Percentiles rank a stretch among this genome's conserved stretches.
phyloP scores from a whole-genome alignment of 2,797 vertebrate species.

The Rhynchotus rufescens region DNA sequence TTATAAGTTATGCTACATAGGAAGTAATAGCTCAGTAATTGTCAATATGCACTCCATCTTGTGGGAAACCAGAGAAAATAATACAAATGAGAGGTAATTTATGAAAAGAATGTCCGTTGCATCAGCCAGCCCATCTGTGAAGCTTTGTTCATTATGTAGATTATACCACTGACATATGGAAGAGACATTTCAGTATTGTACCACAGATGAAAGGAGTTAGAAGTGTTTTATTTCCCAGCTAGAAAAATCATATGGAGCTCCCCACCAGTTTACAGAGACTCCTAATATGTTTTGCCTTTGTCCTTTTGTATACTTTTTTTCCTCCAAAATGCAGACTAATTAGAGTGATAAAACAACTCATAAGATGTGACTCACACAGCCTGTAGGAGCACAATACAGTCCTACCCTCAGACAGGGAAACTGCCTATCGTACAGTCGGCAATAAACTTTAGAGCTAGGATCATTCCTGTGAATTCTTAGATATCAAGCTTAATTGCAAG shows the following conservation, averaged over 20 bases:
- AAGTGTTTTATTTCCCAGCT: constrained; percentile 1
- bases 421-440: constrained; percentile 31
- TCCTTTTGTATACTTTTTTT: not conserved
- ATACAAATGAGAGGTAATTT: constrained; percentile 1
- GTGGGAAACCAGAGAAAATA: constrained; percentile 21
- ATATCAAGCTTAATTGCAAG: constrained; percentile 31
- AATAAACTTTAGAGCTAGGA: constrained; percentile 17
- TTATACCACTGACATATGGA: constrained; percentile 21
- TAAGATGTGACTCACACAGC: constrained; percentile 32
- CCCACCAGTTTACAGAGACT: not conserved
- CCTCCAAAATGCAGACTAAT: not conserved
- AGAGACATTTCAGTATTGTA: constrained; percentile 16
- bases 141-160: constrained; percentile 4
- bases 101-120: constrained; percentile 16
- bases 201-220: not conserved
- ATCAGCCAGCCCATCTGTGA: constrained; percentile 41
- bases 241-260: not conserved
- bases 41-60: constrained; percentile 22
- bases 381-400: constrained; percentile 37
- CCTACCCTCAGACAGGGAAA: constrained; percentile 24
- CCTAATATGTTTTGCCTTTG: not conserved
- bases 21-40: constrained; percentile 32
- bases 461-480: constrained; percentile 35
- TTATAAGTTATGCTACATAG: constrained; percentile 29
- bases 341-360: constrained; percentile 41